Conservation (phyloP, 2,888 invertebrate species). For the Mesodorylaimus sp. region DNA sequence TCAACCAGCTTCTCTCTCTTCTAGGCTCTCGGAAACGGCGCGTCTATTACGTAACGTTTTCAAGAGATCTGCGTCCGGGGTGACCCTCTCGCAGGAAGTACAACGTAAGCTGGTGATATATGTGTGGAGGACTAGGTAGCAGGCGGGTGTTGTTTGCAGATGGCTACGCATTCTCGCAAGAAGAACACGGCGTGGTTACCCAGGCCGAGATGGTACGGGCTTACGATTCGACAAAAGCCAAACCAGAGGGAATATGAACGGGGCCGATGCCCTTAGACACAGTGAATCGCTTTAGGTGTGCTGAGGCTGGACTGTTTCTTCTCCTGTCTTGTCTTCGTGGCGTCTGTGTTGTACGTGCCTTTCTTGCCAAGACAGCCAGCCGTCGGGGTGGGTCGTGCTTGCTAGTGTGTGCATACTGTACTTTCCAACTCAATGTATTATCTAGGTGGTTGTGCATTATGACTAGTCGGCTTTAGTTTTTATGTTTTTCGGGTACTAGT, state of each 20-base stretch:
- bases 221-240: conserved; percentile 60
- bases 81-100: conserved; percentile 4
- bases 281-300: no score
- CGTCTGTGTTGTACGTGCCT: no score
- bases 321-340: no score
- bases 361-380: no score
- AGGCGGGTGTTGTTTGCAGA: conserved; percentile 44
- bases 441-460: no score
- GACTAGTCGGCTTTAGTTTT: no score
- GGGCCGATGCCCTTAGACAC: neutral
- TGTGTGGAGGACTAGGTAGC: neutral
- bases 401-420: no score
- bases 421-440: no score
- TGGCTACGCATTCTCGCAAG: conserved; percentile 98
- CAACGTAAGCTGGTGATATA: conserved; percentile 8
- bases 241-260: conserved; percentile 30
- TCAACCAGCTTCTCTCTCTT: no score
- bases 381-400: no score
- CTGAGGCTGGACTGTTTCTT: no score
- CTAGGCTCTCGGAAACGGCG: conserved; percentile 74
- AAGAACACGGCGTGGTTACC: conserved; percentile 84
- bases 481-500: no score
- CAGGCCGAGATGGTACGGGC: conserved; percentile 70
- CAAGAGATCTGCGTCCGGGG: conserved; percentile 6
- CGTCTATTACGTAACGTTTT: conserved; percentile 65